A percentile compares a stretch with the other conserved stretches of the same genome.
Conservation (phyloP, 2,797 vertebrate species). For the Halcyon leucocephala region DNA sequence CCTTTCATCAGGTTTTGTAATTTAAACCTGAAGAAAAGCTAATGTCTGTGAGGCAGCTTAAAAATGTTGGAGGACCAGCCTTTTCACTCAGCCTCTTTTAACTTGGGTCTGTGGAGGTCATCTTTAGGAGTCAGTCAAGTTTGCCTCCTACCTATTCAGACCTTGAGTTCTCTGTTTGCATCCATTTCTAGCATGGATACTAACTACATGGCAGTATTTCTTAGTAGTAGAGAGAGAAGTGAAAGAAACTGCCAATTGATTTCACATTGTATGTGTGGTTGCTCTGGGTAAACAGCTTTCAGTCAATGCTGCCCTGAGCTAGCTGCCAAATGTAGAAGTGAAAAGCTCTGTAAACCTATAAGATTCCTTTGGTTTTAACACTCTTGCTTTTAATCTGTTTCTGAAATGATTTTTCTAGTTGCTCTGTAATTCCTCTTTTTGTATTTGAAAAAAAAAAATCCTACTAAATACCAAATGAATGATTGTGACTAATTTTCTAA, state of each 20-base stretch:
- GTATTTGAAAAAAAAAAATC: neutral
- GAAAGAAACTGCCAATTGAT: neutral
- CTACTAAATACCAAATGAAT: neutral
- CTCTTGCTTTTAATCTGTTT: constrained; percentile 3
- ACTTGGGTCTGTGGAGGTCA: neutral
- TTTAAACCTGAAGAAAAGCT: neutral
- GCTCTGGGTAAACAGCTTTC: neutral
- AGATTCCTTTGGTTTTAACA: neutral
- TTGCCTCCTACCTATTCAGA: neutral
- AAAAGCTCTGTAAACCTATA: neutral
- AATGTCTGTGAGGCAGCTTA: neutral
- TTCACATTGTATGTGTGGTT: neutral
- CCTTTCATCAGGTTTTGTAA: neutral
- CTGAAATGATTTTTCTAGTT: neutral
- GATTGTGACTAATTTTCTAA: neutral
- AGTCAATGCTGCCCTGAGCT: neutral
- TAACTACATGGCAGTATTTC: neutral
- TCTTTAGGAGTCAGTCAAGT: neutral
- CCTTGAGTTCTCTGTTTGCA: neutral
- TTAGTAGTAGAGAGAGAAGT: neutral
- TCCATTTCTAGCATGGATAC: neutral
- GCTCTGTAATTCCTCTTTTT: neutral
- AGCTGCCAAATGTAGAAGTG: neutral
- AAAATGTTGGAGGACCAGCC: neutral
- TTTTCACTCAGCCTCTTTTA: neutral